Evolutionary conservation across 1,140 invertebrate species (phyloP).

Genomic region (Trachelipus rathkii): DNA sequence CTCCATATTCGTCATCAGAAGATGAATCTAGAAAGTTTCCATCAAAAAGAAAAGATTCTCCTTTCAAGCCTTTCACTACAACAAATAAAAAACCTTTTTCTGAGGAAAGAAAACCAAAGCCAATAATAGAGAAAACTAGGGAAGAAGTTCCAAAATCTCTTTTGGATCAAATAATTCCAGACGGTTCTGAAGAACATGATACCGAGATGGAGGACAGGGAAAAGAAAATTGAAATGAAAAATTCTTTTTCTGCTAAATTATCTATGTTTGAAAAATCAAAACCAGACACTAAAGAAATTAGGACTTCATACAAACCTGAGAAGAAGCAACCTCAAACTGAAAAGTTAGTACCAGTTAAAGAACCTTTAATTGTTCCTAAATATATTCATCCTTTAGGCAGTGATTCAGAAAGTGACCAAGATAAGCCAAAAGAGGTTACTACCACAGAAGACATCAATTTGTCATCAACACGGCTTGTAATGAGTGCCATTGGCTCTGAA

Average conservation of each 20-base stretch:
- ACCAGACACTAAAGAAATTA: neutral
- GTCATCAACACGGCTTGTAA: neutral
- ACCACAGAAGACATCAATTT: neutral
- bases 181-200: conserved; percentile 13
- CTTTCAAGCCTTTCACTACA: neutral
- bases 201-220: neutral
- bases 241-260: conserved; percentile 30
- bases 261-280: conserved; percentile 35
- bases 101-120: conserved; percentile 10
- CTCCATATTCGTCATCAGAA: neutral
- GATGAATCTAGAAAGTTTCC: conserved; percentile 2
- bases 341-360: conserved; percentile 33
- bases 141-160: conserved; percentile 27
- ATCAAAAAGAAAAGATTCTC: neutral
- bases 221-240: conserved; percentile 32
- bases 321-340: conserved; percentile 6
- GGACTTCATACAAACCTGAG: conserved; percentile 3
- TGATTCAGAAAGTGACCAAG: conserved; percentile 21
- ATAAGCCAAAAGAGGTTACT: neutral
- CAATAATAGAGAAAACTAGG: conserved; percentile 25
- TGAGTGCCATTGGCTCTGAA: conserved; percentile 25
- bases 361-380: conserved; percentile 36
- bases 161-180: conserved; percentile 6
- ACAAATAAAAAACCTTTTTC: neutral
- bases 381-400: conserved; percentile 39